These are phyloP conservation scores for Gallinago solitaria DNA, from an alignment of 2,797 vertebrate species.

Conservation along the genomic window DNA sequence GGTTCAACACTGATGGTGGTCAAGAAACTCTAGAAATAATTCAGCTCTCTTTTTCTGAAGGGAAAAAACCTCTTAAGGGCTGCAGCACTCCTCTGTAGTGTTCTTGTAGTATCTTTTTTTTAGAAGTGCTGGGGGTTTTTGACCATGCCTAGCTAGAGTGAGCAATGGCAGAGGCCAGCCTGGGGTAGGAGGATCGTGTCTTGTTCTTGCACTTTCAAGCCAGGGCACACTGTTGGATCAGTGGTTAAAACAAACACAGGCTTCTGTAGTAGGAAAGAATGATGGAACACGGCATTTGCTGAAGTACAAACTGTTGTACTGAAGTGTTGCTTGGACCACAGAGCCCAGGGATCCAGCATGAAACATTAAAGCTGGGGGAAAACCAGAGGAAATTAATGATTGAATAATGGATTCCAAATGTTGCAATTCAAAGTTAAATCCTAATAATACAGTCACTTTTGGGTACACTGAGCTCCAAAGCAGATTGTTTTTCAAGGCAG, in stretches of 20 bases:
- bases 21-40: neutral
- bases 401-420: conserved; percentile 80
- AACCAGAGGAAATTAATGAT: conserved; percentile 76
- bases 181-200: accelerated
- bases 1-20: neutral
- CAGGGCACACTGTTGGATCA: neutral
- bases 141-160: neutral
- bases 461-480: conserved; percentile 49
- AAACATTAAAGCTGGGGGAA: conserved; percentile 53
- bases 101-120: neutral
- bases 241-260: neutral
- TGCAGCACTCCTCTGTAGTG: neutral
- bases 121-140: neutral
- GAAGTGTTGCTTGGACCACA: conserved; percentile 9
- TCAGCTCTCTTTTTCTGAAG: neutral
- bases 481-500: conserved; percentile 70
- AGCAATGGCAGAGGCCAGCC: neutral
- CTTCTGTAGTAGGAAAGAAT: conserved; percentile 35
- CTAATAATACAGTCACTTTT: conserved; percentile 55
- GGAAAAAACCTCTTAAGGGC: neutral
- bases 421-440: conserved; percentile 71
- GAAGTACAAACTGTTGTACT: conserved; percentile 17
- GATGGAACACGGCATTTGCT: neutral
- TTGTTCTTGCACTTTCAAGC: neutral
- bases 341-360: conserved; percentile 2